These are phyloP conservation scores for Falco cherrug DNA, from an alignment of 2,797 vertebrate genomes.

Conservation along the genomic window DNA sequence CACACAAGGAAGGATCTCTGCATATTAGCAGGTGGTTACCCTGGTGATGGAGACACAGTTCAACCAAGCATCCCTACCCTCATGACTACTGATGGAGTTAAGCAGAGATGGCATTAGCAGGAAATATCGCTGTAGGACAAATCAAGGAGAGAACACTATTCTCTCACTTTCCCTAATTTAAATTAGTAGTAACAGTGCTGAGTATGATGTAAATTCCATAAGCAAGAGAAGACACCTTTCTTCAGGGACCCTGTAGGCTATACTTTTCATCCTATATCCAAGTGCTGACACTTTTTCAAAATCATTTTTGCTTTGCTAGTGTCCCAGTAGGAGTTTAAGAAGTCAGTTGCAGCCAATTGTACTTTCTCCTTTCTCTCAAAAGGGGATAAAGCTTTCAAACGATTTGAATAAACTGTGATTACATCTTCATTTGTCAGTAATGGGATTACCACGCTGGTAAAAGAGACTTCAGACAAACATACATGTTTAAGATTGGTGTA, in stretches of 20 bases:
- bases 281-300: background rate
- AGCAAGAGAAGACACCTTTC: background rate
- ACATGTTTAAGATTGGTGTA: conserved; percentile 81
- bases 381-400: conserved; percentile 76
- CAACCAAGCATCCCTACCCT: background rate
- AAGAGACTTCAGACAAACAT: conserved; percentile 76
- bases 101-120: background rate
- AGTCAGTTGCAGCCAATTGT: conserved; percentile 74
- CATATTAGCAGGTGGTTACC: background rate
- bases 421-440: conserved; percentile 90
- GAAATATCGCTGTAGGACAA: background rate
- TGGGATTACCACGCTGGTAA: conserved; percentile 85
- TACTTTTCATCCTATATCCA: background rate
- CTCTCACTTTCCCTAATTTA: background rate
- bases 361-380: conserved; percentile 68
- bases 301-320: conserved; percentile 5
- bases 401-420: conserved; percentile 78
- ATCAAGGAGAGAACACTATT: background rate
- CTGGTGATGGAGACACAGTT: background rate
- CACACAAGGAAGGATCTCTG: background rate
- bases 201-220: background rate
- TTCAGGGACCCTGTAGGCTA: background rate
- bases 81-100: background rate
- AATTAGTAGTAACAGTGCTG: background rate
- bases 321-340: conserved; percentile 70